Percentiles rank a stretch among this genome's conserved stretches.
phyloP scores from a whole-genome alignment of 2,888 invertebrate species.

The Cataglyphis rosenhaueri region DNA sequence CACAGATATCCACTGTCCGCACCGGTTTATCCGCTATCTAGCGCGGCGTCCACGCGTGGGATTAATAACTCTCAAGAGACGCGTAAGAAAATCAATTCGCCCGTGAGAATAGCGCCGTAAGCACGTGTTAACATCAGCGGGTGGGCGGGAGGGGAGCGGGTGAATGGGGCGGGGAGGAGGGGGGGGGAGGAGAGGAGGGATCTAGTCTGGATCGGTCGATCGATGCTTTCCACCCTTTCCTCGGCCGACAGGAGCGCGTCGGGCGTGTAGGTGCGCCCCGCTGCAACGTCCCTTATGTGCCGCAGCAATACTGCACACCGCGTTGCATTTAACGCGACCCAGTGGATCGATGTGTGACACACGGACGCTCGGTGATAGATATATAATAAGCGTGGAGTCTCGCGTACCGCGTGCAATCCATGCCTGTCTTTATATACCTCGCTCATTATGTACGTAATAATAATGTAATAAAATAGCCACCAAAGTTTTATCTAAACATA shows the following conservation, averaged over 20 bases:
- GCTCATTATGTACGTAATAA: background rate
- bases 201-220: slow-evolving; percentile 64
- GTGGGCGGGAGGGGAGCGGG: slow-evolving; percentile 23
- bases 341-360: slow-evolving; percentile 56
- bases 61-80: slow-evolving; percentile 62
- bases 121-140: slow-evolving; percentile 51
- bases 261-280: slow-evolving; percentile 42
- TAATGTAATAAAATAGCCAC: background rate
- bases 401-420: slow-evolving; percentile 40
- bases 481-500: slow-evolving; percentile 3
- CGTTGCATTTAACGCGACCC: slow-evolving; percentile 53
- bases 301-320: slow-evolving; percentile 43
- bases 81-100: slow-evolving; percentile 61
- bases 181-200: slow-evolving; percentile 32
- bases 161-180: slow-evolving; percentile 20
- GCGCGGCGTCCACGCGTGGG: slow-evolving; percentile 52
- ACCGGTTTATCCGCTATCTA: slow-evolving; percentile 54
- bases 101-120: slow-evolving; percentile 50
- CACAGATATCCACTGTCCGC: slow-evolving; percentile 53
- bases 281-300: slow-evolving; percentile 51
- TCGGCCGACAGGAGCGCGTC: slow-evolving; percentile 39
- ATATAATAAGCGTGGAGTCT: slow-evolving; percentile 54
- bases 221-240: slow-evolving; percentile 65
- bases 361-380: slow-evolving; percentile 47
- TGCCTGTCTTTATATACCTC: slow-evolving; percentile 26